Evolutionary conservation across 2,888 invertebrate genomes (phyloP).

Genomic region (Syrphus vitripennis): DNA sequence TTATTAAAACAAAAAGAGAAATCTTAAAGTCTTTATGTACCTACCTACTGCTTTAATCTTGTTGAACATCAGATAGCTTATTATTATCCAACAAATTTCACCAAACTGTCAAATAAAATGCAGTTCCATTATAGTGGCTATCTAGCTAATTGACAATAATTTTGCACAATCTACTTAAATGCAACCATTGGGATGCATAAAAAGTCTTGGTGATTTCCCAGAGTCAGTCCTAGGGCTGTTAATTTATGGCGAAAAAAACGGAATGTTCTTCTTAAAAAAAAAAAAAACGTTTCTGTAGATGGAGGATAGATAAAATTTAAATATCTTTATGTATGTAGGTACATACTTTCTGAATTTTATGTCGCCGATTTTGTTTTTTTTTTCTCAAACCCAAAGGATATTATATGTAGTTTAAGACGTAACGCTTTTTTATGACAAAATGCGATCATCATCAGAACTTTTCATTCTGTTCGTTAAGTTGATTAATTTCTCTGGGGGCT

Average conservation of each 20-base stretch:
- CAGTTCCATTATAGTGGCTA: constrained; percentile 11
- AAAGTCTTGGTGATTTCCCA: neutral
- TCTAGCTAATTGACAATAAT: constrained; percentile 34
- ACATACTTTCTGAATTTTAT: neutral
- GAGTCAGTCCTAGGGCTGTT: neutral
- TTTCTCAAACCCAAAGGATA: neutral
- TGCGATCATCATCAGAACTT: constrained; percentile 29
- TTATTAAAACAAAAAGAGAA: neutral
- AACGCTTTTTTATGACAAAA: constrained; percentile 19
- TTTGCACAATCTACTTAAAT: neutral
- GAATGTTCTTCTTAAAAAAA: neutral
- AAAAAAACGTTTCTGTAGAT: neutral
- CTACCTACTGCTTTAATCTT: neutral
- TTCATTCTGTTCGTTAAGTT: constrained; percentile 27
- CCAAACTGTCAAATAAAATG: constrained; percentile 19
- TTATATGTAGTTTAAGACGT: constrained; percentile 3
- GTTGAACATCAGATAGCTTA: neutral
- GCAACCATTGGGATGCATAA: neutral
- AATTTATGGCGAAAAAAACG: neutral
- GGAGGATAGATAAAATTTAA: constrained; percentile 20
- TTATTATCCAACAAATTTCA: neutral
- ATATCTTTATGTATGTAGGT: too few relatives aligned
- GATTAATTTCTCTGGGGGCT: constrained; percentile 65
- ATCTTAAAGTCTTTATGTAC: neutral
- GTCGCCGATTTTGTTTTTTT: neutral